Base-by-base conservation (phyloP, 2,113 vertebrate species). In the Platichthys stellatus region DNA sequence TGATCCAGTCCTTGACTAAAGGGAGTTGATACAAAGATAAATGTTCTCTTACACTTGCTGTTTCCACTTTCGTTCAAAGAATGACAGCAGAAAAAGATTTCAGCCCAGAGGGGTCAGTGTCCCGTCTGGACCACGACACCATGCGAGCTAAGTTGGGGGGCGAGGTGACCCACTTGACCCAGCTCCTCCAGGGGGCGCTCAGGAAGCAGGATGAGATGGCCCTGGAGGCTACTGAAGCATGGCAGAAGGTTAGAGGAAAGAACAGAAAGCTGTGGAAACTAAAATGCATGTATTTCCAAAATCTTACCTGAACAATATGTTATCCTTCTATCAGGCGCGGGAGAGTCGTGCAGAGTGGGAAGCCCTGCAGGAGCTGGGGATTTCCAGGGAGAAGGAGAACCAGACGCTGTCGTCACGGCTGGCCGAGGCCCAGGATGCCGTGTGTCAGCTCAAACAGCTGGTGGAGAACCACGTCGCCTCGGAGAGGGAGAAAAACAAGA, bases 401-500 rank as follows among this genome's bases (percentile, higher is more conserved):
- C 90, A 87, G 82, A 78, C 20, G 1, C 93, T 98, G 72, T 93
- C 86, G 56, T 93, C 92, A 3, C 96, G 94, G 78, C 92, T 93
- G 84, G 92, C 93, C 2, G 96, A 96, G 69, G 90, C 95, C 63
- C 96, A 97, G 87, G 96, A 98, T 53, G 94, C 94, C 4, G 93
- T 97, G 21, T 83, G 78, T 53, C 96, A 97, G 76, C 93, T 98
- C 91, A 97, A 96, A 91, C 95, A 94, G 76, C 92, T 88, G 53
- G 94, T 96, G 23, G 96, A 97, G 92, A 96, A 86, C 68, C 95
- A 96, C 51, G 95, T 95, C 11, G 95, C 94, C 84, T 91, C 96
- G 0, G 97, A 99, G 83, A 95, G 97, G 74, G 97, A 98, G 69
- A 98, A 99, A 91, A 97, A 98, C 84, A 98, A 96, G 92, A 97